Evolutionary conservation across 2,797 vertebrate species (phyloP).

Genomic region (Apogon hyalosoma): DNA sequence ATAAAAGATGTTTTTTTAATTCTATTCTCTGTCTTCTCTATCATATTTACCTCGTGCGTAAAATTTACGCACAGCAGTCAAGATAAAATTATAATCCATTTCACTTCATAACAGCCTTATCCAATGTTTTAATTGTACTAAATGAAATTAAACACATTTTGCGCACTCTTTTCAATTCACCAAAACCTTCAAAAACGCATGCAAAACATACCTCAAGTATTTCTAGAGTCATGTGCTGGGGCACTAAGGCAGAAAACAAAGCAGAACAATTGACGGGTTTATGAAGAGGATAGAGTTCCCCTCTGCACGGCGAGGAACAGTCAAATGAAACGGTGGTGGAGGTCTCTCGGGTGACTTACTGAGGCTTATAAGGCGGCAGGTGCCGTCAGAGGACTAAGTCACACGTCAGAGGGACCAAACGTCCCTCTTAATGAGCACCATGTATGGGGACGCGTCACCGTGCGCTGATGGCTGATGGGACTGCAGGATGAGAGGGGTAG

Average conservation of each 20-base stretch:
- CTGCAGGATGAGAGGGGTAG: conserved; percentile 14
- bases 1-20: background rate
- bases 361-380: conserved; percentile 77
- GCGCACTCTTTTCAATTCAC: too few species aligned
- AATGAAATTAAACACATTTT: background rate
- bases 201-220: conserved; percentile 65
- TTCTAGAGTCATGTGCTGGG: conserved; percentile 63
- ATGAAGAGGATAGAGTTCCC: conserved; percentile 9
- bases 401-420: conserved; percentile 89
- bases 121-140: background rate
- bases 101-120: background rate
- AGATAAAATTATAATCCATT: background rate
- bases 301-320: conserved; percentile 28
- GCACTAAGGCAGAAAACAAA: conserved; percentile 18
- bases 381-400: conserved; percentile 87
- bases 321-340: conserved; percentile 44
- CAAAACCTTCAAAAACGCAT: conserved; percentile 13
- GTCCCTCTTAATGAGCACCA: conserved; percentile 73
- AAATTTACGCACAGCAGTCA: conserved; percentile 49
- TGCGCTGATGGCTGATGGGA: conserved; percentile 16
- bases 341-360: conserved; percentile 63
- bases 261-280: conserved; percentile 14
- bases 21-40: background rate
- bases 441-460: conserved; percentile 68
- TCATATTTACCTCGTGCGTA: conserved; percentile 35